Base-by-base conservation (phyloP, 2,888 invertebrate species). In the Taenaris catops region DNA sequence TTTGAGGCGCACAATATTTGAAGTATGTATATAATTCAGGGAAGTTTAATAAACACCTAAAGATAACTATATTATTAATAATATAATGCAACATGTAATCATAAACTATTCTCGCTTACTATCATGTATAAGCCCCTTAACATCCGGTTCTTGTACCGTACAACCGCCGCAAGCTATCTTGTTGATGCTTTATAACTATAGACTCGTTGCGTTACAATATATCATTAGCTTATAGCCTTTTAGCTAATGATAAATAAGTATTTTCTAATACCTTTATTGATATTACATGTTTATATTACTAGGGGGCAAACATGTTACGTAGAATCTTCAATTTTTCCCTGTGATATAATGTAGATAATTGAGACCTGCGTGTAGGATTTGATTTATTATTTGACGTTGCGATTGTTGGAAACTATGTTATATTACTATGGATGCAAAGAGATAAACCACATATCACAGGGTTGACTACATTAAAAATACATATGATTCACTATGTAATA, bases 221-320 rank as follows among this genome's bases (percentile, higher is more conserved):
- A 42, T 41, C 37, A 43, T 43, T 40, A 43, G 16, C 17, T 28
- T 36, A 41, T 43, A 38, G 42, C 47, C 45, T 43, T 43, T 48
- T 41, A 45, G 38, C 34, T 45, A 43, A 45, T 45, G 37, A 41
- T 38, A 33, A 36, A 41, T 38, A 38, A 34, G 37, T 34, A 35
- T 43, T 27, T 29, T 25, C 16, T 11, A 17, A 23, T 35, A 29
- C 17, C 8, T 20, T 31, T 41, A 38, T 34, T 34, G 18, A 31
- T 33, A 19, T 28, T 36, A 25, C 28, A 21, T 37, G 28, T 16
- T 10, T 28, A 7, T 7, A 29, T 29, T 10, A 27, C 27, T 20
- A 16, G 20, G 8, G 25, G 34, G 34, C 25, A 26, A 21, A 18
- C 4, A 26, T 25, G 20, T 26, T 33, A 33, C 34, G n/a, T 20